Base-by-base conservation (phyloP, 2,113 vertebrate genomes). In the Microtus oregoni region DNA sequence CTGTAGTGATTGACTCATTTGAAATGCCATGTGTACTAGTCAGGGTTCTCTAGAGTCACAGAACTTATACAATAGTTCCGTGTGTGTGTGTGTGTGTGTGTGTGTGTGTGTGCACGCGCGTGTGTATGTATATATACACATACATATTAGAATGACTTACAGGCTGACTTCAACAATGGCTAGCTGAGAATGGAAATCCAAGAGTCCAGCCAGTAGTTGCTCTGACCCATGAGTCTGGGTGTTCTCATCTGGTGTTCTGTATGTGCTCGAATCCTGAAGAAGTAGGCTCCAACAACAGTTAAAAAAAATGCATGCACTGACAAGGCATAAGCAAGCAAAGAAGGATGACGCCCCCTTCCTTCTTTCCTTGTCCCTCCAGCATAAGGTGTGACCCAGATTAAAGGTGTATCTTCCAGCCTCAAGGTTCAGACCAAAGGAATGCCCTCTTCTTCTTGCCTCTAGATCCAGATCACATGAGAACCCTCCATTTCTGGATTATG, bases 1-100 rank as follows among this genome's bases (percentile, higher is more conserved):
- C 96, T 97, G 50, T 96, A 97, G 89, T 96, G 94, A 93, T 24
- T 94, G 97, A 82, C 95, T 98, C 93, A 97, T 97, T 91, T 96
- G 95, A 97, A 98, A 98, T 97, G 94, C 14, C 68, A 17, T 17
- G 15, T 35, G 15, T 70, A 70, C 32, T 70, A 70, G 68, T 70
- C 32, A 17, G 15, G 68, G 68, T 70, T 7, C 15, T n/a, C 68
- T 70, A 70, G 68, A 70, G 32, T n/a, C 68, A 70, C 17, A n/a
- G 35, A 20, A 20, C 68, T n/a, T n/a, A 19, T 3, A n/a, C 15
- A 72, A 68, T 32, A 17, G 6, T 55, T 17, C 15, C 15, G 5
- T 58, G 63, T 65, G 8, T 28, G 63, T 65, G 63, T 4, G 24
- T 26, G 22, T 63, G 61, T 65, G 17, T 58, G 63, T 28, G 63